Base-by-base conservation (phyloP, 2,888 invertebrate species). In the Dichetophora obliterata region DNA sequence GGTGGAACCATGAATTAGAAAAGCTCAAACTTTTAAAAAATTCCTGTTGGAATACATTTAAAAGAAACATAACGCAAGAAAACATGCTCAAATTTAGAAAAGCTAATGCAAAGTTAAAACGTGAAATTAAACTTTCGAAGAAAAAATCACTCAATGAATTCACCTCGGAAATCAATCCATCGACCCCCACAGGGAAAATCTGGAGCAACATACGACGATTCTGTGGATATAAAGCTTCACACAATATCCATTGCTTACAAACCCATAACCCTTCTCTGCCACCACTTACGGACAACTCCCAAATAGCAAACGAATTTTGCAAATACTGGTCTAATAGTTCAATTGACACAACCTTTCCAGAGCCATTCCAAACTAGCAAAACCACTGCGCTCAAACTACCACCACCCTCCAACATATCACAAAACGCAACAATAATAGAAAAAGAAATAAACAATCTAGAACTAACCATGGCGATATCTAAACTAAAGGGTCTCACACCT, bases 161-260 rank as follows among this genome's bases (percentile, higher is more conserved):
- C 9, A 76, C 74, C 0, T 74, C 74, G 1, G 34, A 57, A 34
- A 76, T 78, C 2, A 63, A 69, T 9, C 63, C 63, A 9, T 34
- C 27, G 9, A 61, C 69, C 2, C 22, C 61, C 6, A 37, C 34
- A 1, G 63, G 43, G 6, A 63, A 43, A 69, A 37, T 75, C n/a
- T n/a, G n/a, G n/a, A n/a, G n/a, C n/a, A n/a, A 78, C 48, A 78
- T 73, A 2, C 73, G 61, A 69, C 68, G 61, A 22, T 69, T 75
- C 31, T 68, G 31, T 43, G 75, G 73, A 0, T 78, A 73, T 16
- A 75, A 73, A 61, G 24, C 61, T 1, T 19, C 69, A 16, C 43
- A 37, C 6, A 73, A 48, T 11, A 75, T 75, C 9, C 65, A 78
- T 50, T 57, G 54, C 16, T 61, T 75, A 4, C 8, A 50, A 48